Evolutionary conservation across 2,797 vertebrate genomes (phyloP).

Genomic region (Anabas testudineus): DNA sequence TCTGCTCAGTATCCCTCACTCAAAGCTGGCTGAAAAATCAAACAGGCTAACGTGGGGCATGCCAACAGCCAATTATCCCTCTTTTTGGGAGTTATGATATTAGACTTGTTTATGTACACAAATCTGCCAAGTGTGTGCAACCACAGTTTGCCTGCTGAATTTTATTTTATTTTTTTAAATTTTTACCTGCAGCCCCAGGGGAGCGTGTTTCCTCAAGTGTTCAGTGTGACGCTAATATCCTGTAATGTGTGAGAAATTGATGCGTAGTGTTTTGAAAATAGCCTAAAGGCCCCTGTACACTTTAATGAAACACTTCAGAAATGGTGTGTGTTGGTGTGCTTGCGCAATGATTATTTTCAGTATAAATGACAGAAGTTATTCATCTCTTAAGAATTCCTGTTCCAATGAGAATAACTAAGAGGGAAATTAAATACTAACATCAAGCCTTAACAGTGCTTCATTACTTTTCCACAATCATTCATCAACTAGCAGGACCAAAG

Average conservation of each 20-base stretch:
- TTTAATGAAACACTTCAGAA: background rate
- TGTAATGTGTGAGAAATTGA: constrained; percentile 21
- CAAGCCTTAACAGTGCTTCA: background rate
- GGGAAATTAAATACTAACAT: background rate
- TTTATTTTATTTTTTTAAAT: too few species aligned
- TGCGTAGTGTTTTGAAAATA: constrained; percentile 13
- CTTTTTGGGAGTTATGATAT: constrained; percentile 20
- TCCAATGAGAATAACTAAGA: constrained; percentile 10
- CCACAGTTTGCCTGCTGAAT: background rate
- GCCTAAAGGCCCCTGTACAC: background rate
- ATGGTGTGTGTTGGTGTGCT: background rate
- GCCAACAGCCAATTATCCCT: constrained; percentile 26
- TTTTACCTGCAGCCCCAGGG: background rate
- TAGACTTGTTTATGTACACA: constrained; percentile 15
- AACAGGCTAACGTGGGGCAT: background rate
- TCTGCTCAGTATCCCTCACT: constrained; percentile 34
- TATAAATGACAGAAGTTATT: constrained; percentile 2
- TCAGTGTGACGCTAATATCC: constrained; percentile 24
- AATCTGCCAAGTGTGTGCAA: constrained; percentile 16
- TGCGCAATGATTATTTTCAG: background rate
- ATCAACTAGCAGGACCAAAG: background rate
- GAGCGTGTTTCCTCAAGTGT: background rate
- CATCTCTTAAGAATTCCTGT: constrained; percentile 12
- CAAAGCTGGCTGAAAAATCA: constrained; percentile 14
- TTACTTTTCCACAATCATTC: background rate